Evolutionary conservation across 2,888 invertebrate species (phyloP), one percentile per base, ranked within the genome.

Genomic region (Nycteola revayana): DNA sequence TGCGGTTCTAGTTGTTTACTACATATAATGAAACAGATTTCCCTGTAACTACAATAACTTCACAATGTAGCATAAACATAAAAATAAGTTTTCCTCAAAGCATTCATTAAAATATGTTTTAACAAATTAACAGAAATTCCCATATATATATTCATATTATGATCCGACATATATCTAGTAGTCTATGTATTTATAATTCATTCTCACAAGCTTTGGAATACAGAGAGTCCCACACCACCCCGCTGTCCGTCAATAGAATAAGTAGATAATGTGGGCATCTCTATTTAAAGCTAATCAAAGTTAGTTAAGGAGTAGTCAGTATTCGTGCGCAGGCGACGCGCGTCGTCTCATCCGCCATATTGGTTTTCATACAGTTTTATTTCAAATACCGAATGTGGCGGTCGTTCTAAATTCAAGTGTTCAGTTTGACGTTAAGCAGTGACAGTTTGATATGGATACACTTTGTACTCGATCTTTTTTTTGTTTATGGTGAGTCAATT

Each of bases 251-350:
- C 84, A 89, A 90, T 90, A 76, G 75, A 89, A 84, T 90, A 89
- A 89, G 87, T 89, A 90, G 89, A 89, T 90, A 88, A 88, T 85
- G 74, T 84, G 82, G 77, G 82, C 80, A 80, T 76, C 76, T 79
- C 91, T 91, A 91, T 91, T 91, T 91, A 90, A 91, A 90, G 88
- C 87, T 91, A 91, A 91, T 91, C 91, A 91, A 90, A 85, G 75
- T 80, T 86, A 75, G 89, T 90, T 90, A 90, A 87, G 87, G 83
- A 86, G 79, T 82, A 91, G 91, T 91, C 89, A 68, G 77, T 68
- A 72, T 62, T 60, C 71, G 69, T 79, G 82, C 86, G 81, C 82
- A 61, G 73, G 79, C 75, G 81, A 56, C 67, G 81, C 62, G 54
- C 54, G 71, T 66, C 70, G 75, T 64, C 49, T 41, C 14, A 14